A percentile compares a stretch with the other conserved stretches of the same genome.
Evolutionary conservation across 2,888 invertebrate species (phyloP).

Genomic region (Cheilosia urbana): DNA sequence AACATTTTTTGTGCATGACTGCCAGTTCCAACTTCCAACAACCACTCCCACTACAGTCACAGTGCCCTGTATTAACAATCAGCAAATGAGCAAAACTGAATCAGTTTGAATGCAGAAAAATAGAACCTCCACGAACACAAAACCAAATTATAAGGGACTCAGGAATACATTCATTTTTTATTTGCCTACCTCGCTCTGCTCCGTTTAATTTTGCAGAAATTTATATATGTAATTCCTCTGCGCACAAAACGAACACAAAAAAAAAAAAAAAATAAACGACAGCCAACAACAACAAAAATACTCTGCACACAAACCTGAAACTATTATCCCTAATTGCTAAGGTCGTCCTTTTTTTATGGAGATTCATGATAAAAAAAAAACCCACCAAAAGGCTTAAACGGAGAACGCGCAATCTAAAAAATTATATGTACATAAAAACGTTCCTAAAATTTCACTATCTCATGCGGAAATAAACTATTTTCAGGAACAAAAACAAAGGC

Average conservation of each 20-base stretch:
- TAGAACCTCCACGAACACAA: slow-evolving; percentile 19
- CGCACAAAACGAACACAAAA: slow-evolving; percentile 10
- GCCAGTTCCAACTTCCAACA: slow-evolving; percentile 1
- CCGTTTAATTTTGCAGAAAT: slow-evolving; percentile 66
- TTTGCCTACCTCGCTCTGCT: slow-evolving; percentile 54
- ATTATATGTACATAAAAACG: slow-evolving; percentile 12
- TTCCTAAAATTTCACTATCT: slow-evolving; percentile 63
- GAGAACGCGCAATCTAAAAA: slow-evolving; percentile 37
- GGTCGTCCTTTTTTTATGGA: slow-evolving; percentile 46
- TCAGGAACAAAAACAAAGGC: slow-evolving; percentile 35
- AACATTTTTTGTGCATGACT: slow-evolving; percentile 27
- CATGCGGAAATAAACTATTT: slow-evolving; percentile 75
- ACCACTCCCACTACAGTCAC: neutral
- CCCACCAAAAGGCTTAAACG: slow-evolving; percentile 12
- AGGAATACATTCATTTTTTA: slow-evolving; percentile 44
- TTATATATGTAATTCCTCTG: slow-evolving; percentile 41
- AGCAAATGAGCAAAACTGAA: slow-evolving; percentile 23
- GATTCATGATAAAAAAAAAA: neutral
- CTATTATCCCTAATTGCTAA: slow-evolving; percentile 64
- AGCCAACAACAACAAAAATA: slow-evolving; percentile 10
- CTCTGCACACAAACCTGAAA: slow-evolving; percentile 59
- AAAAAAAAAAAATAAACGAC: neutral
- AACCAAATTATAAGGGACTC: slow-evolving; percentile 28
- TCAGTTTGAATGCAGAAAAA: slow-evolving; percentile 1
- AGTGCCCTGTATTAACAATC: slow-evolving; percentile 23